A percentile compares a stretch with the other conserved stretches of the same genome.
Evolutionary conservation across 2,113 vertebrate genomes (phyloP).

Genomic region (Trichechus manatus): DNA sequence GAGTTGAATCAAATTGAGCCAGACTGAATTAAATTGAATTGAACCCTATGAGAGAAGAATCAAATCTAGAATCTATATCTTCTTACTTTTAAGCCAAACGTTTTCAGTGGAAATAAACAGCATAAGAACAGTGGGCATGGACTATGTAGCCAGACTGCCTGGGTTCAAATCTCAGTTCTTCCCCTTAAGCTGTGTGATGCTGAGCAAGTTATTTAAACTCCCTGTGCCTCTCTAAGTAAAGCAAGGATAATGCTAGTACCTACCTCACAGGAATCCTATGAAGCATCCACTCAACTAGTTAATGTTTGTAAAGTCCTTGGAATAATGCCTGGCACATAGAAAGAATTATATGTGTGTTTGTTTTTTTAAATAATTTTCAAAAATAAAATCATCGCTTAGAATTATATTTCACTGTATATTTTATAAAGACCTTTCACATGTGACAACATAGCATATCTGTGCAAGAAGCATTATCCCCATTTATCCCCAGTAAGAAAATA

Average conservation of each 20-base stretch:
- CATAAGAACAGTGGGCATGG: background rate
- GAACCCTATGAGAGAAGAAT: background rate
- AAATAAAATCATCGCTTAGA: background rate
- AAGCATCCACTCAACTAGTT: background rate
- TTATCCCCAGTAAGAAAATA: background rate
- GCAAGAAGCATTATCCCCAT: background rate
- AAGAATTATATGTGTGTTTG: background rate
- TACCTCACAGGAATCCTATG: background rate
- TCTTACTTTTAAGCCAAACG: background rate
- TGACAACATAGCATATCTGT: background rate
- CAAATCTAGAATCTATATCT: background rate
- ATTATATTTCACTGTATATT: background rate
- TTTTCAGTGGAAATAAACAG: background rate
- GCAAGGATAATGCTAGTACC: background rate
- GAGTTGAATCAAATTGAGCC: background rate
- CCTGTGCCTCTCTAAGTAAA: background rate
- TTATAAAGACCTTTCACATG: background rate
- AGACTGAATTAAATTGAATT: background rate
- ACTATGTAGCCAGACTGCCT: background rate
- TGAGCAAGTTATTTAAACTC: background rate
- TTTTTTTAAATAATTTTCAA: background rate
- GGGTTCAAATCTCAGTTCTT: background rate
- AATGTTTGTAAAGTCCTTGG: background rate
- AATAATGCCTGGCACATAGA: background rate
- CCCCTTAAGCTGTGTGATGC: background rate